Evolutionary conservation across 2,113 vertebrate genomes (phyloP).

Genomic region (Pseudorasbora parva): DNA sequence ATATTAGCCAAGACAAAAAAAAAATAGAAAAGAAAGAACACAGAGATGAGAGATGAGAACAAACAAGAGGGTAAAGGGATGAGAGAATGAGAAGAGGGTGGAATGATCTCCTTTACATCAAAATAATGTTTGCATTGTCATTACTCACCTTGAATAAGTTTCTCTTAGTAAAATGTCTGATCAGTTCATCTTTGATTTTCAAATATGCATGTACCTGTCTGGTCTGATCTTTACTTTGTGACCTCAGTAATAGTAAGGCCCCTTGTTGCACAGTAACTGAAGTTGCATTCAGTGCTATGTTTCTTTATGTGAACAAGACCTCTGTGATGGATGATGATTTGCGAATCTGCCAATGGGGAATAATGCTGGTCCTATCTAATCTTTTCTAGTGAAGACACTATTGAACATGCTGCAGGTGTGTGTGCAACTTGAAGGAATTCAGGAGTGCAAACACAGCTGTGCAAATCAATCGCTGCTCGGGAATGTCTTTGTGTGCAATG

Average conservation of each 20-base stretch:
- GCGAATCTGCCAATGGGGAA: background rate
- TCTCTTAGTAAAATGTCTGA: too few species aligned
- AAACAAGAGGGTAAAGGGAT: too few species aligned
- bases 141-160: too few species aligned
- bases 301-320: background rate
- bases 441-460: constrained; percentile 45
- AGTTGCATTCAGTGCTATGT: background rate
- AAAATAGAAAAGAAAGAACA: background rate
- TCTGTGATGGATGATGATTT: background rate
- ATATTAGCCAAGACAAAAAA: background rate
- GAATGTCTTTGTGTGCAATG: constrained; percentile 13
- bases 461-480: constrained; percentile 15
- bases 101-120: too few species aligned
- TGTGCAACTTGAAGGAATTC: background rate
- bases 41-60: background rate
- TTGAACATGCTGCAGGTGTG: background rate
- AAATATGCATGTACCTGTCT: background rate
- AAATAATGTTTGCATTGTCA: too few species aligned
- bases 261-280: background rate
- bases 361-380: constrained; percentile 1
- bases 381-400: background rate
- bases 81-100: too few species aligned
- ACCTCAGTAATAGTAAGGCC: too few species aligned
- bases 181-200: background rate
- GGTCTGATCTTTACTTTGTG: background rate